Evolutionary conservation across 53 echinoderm and acorn worm species (phyloP), one percentile per base, ranked within the genome.

Genomic region (Holothuria leucospilota): DNA sequence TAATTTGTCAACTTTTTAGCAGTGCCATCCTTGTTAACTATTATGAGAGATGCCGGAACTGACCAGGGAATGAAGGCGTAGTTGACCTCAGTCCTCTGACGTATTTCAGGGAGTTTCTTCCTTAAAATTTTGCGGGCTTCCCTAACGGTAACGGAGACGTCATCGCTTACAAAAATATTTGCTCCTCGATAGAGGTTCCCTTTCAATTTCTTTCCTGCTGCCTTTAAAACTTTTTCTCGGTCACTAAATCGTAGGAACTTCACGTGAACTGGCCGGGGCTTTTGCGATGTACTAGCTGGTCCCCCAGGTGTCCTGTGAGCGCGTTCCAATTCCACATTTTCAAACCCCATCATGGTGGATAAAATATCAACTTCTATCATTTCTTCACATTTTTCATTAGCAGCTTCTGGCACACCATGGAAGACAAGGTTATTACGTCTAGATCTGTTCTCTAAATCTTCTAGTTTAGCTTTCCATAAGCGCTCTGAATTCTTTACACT

Each of bases 121-220:
- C 1, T 24, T 29, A 67, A 67, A 12, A 4, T 29, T 67, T 26
- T 67, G 6, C 1, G 67, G 27, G 67, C 15, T 67, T 67, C 67
- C 27, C 67, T 27, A 23, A 67, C 67, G 27, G 6, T 6, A 29
- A 26, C 27, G 12, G 67, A 67, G 13, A 26, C 67, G 15, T 26
- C 67, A 67, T 67, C 6, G 15, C 28, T 29, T 29, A 67, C 30
- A 23, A 67, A 67, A 30, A 26, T 30, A 12, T 30, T 67, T 5
- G 27, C 24, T 30, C 67, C 67, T 11, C 14, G 74, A 40, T 73
- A 34, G 8, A 30, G 20, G 8, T 71, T 29, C 10, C 8, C 38
- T 41, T 72, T 72, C 73, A 72, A 40, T 41, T n/a, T n/a, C n/a
- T 72, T 72, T 39, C 30, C n/a, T 28, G 73, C 39, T 39, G 42